Conservation (phyloP, 2,113 vertebrate genomes). For the Zootoca vivipara region DNA sequence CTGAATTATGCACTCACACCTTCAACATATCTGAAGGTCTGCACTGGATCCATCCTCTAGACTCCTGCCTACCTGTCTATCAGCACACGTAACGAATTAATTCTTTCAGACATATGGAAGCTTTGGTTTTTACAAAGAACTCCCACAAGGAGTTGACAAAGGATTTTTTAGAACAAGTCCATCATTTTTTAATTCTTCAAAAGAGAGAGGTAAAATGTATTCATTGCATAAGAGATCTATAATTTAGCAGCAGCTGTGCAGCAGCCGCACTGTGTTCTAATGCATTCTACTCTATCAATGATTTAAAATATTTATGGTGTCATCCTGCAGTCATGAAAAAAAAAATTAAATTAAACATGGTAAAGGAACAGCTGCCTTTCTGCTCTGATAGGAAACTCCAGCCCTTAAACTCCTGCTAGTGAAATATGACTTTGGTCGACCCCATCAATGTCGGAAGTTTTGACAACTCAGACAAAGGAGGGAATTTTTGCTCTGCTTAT, state of each 20-base stretch:
- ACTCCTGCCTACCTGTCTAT: slow-evolving; percentile 41
- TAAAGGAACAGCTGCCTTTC: slow-evolving; percentile 72
- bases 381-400: slow-evolving; percentile 70
- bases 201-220: slow-evolving; percentile 69
- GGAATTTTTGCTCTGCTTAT: slow-evolving; percentile 53
- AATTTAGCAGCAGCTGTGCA: slow-evolving; percentile 73
- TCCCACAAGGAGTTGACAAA: slow-evolving; percentile 63
- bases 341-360: slow-evolving; percentile 75
- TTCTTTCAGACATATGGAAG: slow-evolving; percentile 61
- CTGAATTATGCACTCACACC: not conserved
- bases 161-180: slow-evolving; percentile 69
- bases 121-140: slow-evolving; percentile 64
- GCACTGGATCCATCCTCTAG: slow-evolving; percentile 9
- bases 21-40: slow-evolving; percentile 25
- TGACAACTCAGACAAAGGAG: slow-evolving; percentile 64
- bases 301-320: slow-evolving; percentile 77
- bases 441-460: slow-evolving; percentile 61
- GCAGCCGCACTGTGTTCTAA: slow-evolving; percentile 70
- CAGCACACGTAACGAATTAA: slow-evolving; percentile 40
- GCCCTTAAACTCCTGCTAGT: slow-evolving; percentile 68
- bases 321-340: slow-evolving; percentile 71
- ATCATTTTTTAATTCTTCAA: slow-evolving; percentile 74
- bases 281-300: slow-evolving; percentile 73
- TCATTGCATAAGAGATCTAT: slow-evolving; percentile 76
- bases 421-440: slow-evolving; percentile 70